These are phyloP conservation scores for Calyptomena viridis DNA, from an alignment of 2,113 vertebrate species.

Conservation along the genomic window DNA sequence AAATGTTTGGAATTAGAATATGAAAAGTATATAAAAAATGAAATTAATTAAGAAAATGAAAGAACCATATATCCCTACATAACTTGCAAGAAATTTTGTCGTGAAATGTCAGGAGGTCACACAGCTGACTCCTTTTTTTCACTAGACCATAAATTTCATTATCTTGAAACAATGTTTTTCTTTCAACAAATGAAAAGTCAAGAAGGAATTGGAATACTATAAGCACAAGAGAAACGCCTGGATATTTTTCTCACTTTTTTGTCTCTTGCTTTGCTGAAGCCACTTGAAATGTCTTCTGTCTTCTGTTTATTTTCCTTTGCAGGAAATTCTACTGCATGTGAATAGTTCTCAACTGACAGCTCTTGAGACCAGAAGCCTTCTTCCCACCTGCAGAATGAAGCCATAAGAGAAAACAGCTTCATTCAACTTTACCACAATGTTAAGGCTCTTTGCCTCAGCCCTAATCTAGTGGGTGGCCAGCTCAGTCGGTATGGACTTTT, in stretches of 20 bases:
- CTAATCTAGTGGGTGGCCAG: not conserved
- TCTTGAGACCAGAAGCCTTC: not conserved
- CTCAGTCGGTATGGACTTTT: not conserved
- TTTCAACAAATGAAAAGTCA: not conserved
- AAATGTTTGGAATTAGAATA: not conserved
- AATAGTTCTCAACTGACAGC: not conserved
- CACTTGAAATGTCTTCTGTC: not conserved
- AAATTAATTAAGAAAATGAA: not conserved
- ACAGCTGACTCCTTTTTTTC: not conserved
- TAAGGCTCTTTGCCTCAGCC: not conserved
- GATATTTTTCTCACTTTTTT: not conserved
- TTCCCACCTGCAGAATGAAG: not conserved
- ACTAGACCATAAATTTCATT: not conserved
- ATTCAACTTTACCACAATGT: not conserved
- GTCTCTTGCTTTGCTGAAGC: not conserved
- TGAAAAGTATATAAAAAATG: rapidly evolving
- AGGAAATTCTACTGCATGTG: not conserved
- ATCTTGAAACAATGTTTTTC: not conserved
- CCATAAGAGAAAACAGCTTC: not conserved
- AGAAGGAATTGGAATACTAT: not conserved
- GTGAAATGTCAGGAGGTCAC: not conserved
- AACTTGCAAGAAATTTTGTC: not conserved
- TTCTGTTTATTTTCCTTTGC: not conserved
- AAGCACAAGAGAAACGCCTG: not conserved
- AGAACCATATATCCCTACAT: not conserved